Evolutionary conservation across 2,888 invertebrate genomes (phyloP).

Genomic region (Poecilobothrus nobilitatus): DNA sequence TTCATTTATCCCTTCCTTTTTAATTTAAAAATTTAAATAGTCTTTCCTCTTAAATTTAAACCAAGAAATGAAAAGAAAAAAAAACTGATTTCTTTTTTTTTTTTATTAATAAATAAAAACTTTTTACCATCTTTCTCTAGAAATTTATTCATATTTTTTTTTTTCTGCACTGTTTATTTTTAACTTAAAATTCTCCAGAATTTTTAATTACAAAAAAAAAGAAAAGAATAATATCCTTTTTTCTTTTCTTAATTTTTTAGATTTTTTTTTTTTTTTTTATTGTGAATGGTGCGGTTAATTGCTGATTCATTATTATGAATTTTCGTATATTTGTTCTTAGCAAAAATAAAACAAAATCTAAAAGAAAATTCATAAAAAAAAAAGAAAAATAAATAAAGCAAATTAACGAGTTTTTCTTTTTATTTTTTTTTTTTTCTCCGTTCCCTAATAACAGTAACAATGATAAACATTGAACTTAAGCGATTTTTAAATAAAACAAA

Average conservation of each 20-base stretch:
- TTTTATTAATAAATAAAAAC: too few species aligned
- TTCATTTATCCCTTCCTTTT: too few species aligned
- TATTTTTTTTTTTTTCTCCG: neutral
- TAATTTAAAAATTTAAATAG: too few species aligned
- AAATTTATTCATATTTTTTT: neutral
- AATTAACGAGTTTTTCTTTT: neutral
- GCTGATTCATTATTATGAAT: slow-evolving; percentile 1
- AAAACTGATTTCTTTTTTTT: too few species aligned
- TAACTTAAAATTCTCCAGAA: neutral
- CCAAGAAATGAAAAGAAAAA: too few species aligned
- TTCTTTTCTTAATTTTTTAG: too few species aligned
- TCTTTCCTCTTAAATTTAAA: too few species aligned
- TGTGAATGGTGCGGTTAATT: neutral
- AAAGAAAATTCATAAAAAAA: neutral
- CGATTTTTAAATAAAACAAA: too few species aligned
- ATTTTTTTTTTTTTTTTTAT: neutral
- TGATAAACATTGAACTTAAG: too few species aligned
- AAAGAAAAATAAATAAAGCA: neutral
- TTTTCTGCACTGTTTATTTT: neutral
- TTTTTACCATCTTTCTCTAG: too few species aligned
- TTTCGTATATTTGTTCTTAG: neutral
- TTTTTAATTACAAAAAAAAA: neutral
- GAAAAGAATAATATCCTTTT: too few species aligned
- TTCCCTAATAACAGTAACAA: too few species aligned
- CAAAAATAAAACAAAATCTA: neutral